These are phyloP conservation scores for Dreissena rostriformis DNA, from an alignment of 1,140 invertebrate species.

Conservation along the genomic window DNA sequence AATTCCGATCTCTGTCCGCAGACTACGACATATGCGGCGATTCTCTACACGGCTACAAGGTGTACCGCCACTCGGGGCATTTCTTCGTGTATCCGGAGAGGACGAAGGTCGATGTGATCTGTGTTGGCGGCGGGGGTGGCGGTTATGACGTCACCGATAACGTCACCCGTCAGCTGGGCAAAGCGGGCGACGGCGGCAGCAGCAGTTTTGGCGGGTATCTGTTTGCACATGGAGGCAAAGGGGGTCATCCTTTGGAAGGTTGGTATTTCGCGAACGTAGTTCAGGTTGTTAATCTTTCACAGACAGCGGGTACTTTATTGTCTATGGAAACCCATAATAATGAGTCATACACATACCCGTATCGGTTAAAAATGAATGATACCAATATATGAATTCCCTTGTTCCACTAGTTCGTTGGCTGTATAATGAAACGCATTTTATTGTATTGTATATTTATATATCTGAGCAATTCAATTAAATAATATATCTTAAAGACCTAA, in stretches of 20 bases:
- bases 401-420: too few species aligned
- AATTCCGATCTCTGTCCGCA: background rate
- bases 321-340: too few species aligned
- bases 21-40: slow-evolving; percentile 46
- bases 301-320: too few species aligned
- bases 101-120: slow-evolving; percentile 24
- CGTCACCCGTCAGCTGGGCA: background rate
- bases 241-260: slow-evolving; percentile 7
- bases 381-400: too few species aligned
- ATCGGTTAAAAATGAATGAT: too few species aligned
- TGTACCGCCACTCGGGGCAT: slow-evolving; percentile 10
- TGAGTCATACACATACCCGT: too few species aligned
- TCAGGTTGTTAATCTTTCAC: too few species aligned
- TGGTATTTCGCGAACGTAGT: background rate
- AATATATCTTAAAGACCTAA: too few species aligned
- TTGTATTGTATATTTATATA: too few species aligned
- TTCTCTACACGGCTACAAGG: slow-evolving; percentile 26
- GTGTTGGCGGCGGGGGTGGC: slow-evolving; percentile 46
- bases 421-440: too few species aligned
- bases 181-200: slow-evolving; percentile 46
- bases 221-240: slow-evolving; percentile 23
- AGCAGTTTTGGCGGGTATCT: slow-evolving; percentile 36
- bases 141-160: slow-evolving; percentile 49
- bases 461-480: too few species aligned
- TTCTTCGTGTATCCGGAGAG: slow-evolving; percentile 43